Conservation (phyloP, 2,797 vertebrate species). For the Spheniscus humboldti region DNA sequence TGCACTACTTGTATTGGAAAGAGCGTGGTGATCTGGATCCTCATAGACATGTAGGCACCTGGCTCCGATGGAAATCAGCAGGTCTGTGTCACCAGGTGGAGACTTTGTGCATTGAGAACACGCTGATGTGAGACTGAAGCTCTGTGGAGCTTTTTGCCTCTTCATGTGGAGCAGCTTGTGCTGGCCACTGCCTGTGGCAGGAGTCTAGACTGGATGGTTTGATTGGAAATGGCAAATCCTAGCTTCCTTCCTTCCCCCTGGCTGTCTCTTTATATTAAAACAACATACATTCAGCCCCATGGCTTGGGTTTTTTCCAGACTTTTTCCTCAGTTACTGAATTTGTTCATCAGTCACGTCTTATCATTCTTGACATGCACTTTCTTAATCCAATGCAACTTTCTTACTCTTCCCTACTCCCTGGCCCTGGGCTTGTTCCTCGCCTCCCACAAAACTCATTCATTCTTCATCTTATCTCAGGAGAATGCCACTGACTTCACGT, state of each 20-base stretch:
- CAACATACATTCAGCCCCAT: neutral
- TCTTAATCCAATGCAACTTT: neutral
- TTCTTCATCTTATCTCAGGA: neutral
- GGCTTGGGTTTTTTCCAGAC: neutral
- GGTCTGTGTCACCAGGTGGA: neutral
- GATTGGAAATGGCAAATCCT: neutral
- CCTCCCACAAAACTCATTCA: neutral
- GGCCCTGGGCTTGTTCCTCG: neutral
- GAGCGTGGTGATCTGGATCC: neutral
- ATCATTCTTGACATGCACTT: neutral
- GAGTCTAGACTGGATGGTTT: neutral
- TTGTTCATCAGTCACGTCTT: neutral
- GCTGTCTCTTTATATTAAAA: neutral
- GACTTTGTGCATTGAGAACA: neutral
- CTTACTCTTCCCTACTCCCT: neutral
- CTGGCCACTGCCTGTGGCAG: neutral
- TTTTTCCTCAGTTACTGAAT: neutral
- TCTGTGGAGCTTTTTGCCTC: neutral
- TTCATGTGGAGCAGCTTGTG: neutral
- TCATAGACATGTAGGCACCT: rapidly evolving
- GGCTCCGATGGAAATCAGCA: neutral
- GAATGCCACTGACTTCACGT: neutral
- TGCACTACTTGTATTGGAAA: neutral
- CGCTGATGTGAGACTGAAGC: neutral
- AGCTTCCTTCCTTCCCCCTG: neutral